These are phyloP conservation scores for Aleiodes sp. DNA, from an alignment of 1,140 invertebrate species.

Conservation along the genomic window DNA sequence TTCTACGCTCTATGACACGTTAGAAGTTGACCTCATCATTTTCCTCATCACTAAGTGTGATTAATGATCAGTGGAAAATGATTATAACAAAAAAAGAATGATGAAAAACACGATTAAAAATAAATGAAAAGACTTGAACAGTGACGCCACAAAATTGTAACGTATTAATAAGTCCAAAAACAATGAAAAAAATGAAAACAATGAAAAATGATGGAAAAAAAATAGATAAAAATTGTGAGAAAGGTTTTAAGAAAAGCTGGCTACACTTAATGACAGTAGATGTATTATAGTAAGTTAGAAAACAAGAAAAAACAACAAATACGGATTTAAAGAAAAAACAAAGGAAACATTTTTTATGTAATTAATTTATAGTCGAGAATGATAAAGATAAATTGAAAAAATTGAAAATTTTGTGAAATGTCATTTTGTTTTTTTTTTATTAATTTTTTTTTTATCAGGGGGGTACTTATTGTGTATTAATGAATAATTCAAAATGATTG, in stretches of 20 bases:
- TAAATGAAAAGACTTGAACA: conserved; percentile 23
- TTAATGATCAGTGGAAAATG: conserved; percentile 43
- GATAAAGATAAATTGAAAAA: conserved; percentile 8
- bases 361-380: conserved; percentile 63
- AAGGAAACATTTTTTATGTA: conserved; percentile 54
- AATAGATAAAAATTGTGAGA: neutral
- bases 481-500: conserved; percentile 3
- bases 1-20: conserved; percentile 55
- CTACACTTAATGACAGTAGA: conserved; percentile 55
- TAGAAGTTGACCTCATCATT: conserved; percentile 56
- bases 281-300: conserved; percentile 63
- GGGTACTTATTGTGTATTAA: conserved; percentile 5
- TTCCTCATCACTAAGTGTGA: conserved; percentile 49
- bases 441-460: no score
- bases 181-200: neutral
- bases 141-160: conserved; percentile 32
- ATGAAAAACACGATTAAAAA: conserved; percentile 2
- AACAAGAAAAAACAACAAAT: conserved; percentile 29
- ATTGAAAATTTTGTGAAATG: conserved; percentile 1
- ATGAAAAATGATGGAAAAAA: neutral
- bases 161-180: conserved; percentile 18
- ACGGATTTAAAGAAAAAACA: neutral
- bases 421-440: conserved; percentile 5
- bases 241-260: conserved; percentile 52
- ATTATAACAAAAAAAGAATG: conserved; percentile 29